A percentile compares a stretch with the other conserved stretches of the same genome.
phyloP scores from a whole-genome alignment of 2,888 invertebrate genomes.

The Apamea sordens region DNA sequence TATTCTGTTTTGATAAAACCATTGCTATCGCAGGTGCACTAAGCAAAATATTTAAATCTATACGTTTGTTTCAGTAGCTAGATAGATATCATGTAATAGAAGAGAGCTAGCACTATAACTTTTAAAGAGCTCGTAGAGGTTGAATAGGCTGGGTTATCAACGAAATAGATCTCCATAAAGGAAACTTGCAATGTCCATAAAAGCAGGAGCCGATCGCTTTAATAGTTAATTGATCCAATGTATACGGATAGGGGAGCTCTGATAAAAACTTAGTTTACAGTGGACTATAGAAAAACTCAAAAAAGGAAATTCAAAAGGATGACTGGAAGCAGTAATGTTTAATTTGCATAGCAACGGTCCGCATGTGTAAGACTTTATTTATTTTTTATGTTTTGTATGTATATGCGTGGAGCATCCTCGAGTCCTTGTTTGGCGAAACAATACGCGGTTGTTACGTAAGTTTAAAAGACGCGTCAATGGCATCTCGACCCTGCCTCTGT shows the following conservation, averaged over 20 bases:
- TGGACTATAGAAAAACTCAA: conserved; percentile 8
- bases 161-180: conserved; percentile 48
- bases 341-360: conserved; percentile 58
- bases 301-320: conserved; percentile 32
- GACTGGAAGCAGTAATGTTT: conserved; percentile 32
- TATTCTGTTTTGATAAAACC: conserved; percentile 66
- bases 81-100: conserved; percentile 5
- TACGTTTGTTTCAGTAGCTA: conserved; percentile 2
- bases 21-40: conserved; percentile 51
- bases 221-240: conserved; percentile 50
- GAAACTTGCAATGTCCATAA: conserved; percentile 50
- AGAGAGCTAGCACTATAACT: background rate
- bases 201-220: conserved; percentile 47
- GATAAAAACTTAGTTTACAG: conserved; percentile 29
- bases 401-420: conserved; percentile 72
- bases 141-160: conserved; percentile 32
- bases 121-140: conserved; percentile 16
- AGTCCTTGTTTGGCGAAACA: conserved; percentile 83
- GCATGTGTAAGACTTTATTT: conserved; percentile 63
- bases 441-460: conserved; percentile 84
- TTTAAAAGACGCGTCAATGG: conserved; percentile 85
- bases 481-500: conserved; percentile 88
- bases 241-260: conserved; percentile 20
- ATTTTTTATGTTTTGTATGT: conserved; percentile 63
- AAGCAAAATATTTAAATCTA: conserved; percentile 42